Evolutionary conservation across 92 coral and sea anemone genomes (phyloP).

Genomic region (Phenganax subtilis): DNA sequence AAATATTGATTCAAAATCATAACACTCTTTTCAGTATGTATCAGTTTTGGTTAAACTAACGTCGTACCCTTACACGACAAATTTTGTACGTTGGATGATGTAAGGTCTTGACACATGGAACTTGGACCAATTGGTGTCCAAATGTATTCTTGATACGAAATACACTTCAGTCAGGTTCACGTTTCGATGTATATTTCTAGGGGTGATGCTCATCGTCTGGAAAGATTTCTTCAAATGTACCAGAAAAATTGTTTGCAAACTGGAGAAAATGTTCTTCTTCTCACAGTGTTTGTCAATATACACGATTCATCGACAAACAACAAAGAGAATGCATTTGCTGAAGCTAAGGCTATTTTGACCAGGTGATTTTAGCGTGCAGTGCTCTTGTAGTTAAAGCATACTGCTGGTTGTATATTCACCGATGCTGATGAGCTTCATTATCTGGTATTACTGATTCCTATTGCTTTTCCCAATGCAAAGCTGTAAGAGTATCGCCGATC

Average conservation of each 20-base stretch:
- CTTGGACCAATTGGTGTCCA: too few species aligned
- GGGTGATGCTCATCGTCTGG: constrained; percentile 54
- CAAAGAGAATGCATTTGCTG: constrained; percentile 54
- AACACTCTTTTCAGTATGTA: too few species aligned
- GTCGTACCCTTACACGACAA: too few species aligned
- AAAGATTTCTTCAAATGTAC: constrained; percentile 73
- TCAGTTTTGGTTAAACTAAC: too few species aligned
- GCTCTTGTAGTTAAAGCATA: not conserved
- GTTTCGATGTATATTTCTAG: not conserved
- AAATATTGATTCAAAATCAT: not conserved
- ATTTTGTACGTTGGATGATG: too few species aligned
- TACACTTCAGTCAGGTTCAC: not conserved
- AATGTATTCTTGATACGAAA: not conserved
- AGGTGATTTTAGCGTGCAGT: constrained; percentile 44
- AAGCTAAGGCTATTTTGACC: constrained; percentile 72
- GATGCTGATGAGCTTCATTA: too few species aligned
- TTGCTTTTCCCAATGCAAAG: too few species aligned
- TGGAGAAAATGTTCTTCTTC: constrained; percentile 89
- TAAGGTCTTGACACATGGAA: too few species aligned
- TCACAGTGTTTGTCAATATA: constrained; percentile 85
- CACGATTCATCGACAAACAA: constrained; percentile 47
- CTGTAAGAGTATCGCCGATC: too few species aligned
- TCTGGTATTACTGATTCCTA: too few species aligned
- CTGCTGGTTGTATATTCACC: not conserved
- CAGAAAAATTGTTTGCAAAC: constrained; percentile 85